Conservation (phyloP, 2,797 vertebrate genomes). For the Chromobotia macracanthus region DNA sequence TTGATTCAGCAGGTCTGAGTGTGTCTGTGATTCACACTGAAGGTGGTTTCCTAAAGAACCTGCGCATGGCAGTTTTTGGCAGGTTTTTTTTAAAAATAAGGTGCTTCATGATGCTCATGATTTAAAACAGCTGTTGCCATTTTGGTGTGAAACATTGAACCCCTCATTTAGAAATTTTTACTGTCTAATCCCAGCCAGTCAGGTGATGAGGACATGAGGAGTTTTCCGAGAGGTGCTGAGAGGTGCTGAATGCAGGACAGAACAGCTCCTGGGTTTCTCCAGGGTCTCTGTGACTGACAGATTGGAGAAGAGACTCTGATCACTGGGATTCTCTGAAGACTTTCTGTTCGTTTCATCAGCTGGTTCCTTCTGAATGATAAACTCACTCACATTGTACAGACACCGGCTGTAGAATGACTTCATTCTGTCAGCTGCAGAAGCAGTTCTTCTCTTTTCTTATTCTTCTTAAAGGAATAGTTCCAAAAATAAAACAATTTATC, state of each 20-base stretch:
- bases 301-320: not conserved
- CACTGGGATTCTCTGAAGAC: not conserved
- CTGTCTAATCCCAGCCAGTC: not conserved
- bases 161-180: not conserved
- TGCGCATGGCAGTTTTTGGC: not conserved
- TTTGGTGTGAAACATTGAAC: not conserved
- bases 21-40: not conserved
- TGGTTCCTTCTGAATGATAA: not conserved
- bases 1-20: conserved; percentile 31
- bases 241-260: not conserved
- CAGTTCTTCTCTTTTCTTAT: too few relatives aligned
- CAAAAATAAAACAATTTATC: too few relatives aligned
- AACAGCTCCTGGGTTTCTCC: not conserved
- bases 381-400: not conserved
- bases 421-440: not conserved
- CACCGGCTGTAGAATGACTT: not conserved
- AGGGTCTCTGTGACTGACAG: conserved; percentile 4
- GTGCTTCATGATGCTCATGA: not conserved
- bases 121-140: not conserved
- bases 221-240: conserved; percentile 1
- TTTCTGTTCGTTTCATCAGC: conserved; percentile 15
- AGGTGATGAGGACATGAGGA: not conserved
- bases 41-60: not conserved
- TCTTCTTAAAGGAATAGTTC: too few relatives aligned
- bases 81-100: not conserved